Evolutionary conservation across 2,888 invertebrate genomes (phyloP).

Genomic region (Cyclophora punctaria): DNA sequence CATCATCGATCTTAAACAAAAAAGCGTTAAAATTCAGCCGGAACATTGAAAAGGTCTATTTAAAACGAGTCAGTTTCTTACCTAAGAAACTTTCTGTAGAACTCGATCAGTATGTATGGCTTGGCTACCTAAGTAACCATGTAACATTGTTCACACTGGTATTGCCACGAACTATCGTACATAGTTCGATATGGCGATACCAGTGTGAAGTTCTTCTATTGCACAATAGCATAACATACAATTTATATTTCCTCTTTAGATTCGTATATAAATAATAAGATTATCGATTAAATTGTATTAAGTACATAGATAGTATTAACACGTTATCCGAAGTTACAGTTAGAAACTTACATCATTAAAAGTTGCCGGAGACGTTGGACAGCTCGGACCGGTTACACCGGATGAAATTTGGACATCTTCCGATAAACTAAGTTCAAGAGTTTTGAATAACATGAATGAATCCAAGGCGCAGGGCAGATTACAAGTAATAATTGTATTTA

Average conservation of each 20-base stretch:
- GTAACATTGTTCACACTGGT: no score
- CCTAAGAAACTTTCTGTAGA: not conserved
- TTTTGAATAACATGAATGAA: conserved; percentile 19
- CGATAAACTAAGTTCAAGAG: conserved; percentile 15
- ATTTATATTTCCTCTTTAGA: no score
- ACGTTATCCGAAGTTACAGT: conserved; percentile 17
- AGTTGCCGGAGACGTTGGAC: conserved; percentile 14
- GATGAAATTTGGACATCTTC: conserved; percentile 23
- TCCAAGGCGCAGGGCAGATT: not conserved
- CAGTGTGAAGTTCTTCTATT: no score
- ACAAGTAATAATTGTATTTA: no score
- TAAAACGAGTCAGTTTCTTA: not conserved
- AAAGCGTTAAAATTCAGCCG: conserved; percentile 6
- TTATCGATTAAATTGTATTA: no score
- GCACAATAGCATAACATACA: no score
- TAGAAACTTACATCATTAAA: conserved; percentile 22
- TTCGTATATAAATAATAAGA: no score
- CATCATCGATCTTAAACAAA: conserved; percentile 34
- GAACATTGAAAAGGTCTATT: not conserved
- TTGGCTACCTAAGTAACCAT: no score
- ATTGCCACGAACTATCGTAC: no score
- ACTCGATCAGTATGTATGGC: no score
- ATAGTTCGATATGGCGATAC: no score
- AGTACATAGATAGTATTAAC: conserved; percentile 3
- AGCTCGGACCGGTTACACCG: conserved; percentile 20